A percentile compares a stretch with the other conserved stretches of the same genome.
These are phyloP conservation scores for Salvelinus fontinalis DNA, from an alignment of 2,113 vertebrate genomes.

Conservation along the genomic window DNA sequence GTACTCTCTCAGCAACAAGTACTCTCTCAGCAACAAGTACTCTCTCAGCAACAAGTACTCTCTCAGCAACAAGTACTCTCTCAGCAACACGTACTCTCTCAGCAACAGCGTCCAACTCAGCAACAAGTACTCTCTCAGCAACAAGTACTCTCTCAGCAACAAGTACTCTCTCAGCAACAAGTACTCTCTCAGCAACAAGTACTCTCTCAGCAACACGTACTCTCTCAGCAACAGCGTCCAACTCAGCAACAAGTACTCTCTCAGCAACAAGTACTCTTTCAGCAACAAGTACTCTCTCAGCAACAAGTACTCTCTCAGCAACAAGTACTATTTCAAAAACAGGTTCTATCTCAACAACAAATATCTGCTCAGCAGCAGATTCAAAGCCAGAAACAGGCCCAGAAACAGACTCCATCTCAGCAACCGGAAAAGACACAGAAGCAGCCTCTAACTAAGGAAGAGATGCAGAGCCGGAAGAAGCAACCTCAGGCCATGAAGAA, in stretches of 20 bases:
- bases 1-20: not conserved
- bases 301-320: not conserved
- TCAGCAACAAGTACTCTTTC: not conserved
- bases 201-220: not conserved
- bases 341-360: conserved; percentile 3
- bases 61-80: not conserved
- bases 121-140: conserved; percentile 7
- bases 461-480: conserved; percentile 59
- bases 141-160: not conserved
- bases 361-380: not conserved
- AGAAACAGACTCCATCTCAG: conserved; percentile 19
- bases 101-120: not conserved
- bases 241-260: conserved; percentile 8
- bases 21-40: conserved; percentile 5
- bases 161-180: not conserved
- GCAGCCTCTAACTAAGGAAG: conserved; percentile 26
- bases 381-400: conserved; percentile 16
- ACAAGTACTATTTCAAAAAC: not conserved
- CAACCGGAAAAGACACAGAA: conserved; percentile 36
- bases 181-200: not conserved
- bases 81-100: not conserved
- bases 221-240: not conserved
- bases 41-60: not conserved
- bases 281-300: not conserved
- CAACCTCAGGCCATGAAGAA: conserved; percentile 57